These are phyloP conservation scores for Procambarus virginalis DNA, from an alignment of 1,140 invertebrate genomes.

Conservation along the genomic window DNA sequence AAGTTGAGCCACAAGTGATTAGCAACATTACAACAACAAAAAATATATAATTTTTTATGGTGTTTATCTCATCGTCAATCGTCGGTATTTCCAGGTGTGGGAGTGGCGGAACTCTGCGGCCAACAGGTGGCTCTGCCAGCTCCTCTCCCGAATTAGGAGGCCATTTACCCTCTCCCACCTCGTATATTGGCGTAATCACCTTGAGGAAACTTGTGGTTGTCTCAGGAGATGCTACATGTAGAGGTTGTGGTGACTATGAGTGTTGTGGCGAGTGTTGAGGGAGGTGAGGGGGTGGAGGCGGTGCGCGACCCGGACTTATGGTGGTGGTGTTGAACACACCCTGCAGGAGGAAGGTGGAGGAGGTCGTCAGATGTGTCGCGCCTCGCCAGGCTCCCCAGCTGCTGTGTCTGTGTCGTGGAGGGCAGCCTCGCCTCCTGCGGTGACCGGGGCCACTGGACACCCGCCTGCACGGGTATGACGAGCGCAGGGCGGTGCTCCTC, in stretches of 20 bases:
- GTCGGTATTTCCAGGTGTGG: constrained; percentile 6
- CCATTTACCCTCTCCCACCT: neutral
- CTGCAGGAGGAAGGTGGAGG: constrained; percentile 2
- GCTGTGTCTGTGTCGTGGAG: neutral
- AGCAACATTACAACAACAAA: too few relatives aligned
- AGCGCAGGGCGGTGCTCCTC: neutral
- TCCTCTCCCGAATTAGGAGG: neutral
- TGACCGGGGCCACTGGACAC: neutral
- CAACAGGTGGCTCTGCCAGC: constrained; percentile 32
- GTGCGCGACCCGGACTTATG: constrained; percentile 34
- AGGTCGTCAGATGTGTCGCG: neutral
- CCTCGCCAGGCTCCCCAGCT: neutral
- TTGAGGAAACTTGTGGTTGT: neutral
- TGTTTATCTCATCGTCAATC: neutral
- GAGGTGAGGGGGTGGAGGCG: neutral
- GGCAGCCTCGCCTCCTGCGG: neutral
- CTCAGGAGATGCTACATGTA: neutral
- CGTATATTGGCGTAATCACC: neutral
- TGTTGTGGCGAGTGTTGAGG: neutral
- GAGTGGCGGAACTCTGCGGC: neutral
- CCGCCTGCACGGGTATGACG: neutral
- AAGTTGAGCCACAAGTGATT: too few relatives aligned
- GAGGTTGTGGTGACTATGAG: neutral
- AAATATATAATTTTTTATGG: neutral
- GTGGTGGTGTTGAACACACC: constrained; percentile 19